Evolutionary conservation across 2,888 invertebrate species (phyloP).

Genomic region (Melolontha melolontha): DNA sequence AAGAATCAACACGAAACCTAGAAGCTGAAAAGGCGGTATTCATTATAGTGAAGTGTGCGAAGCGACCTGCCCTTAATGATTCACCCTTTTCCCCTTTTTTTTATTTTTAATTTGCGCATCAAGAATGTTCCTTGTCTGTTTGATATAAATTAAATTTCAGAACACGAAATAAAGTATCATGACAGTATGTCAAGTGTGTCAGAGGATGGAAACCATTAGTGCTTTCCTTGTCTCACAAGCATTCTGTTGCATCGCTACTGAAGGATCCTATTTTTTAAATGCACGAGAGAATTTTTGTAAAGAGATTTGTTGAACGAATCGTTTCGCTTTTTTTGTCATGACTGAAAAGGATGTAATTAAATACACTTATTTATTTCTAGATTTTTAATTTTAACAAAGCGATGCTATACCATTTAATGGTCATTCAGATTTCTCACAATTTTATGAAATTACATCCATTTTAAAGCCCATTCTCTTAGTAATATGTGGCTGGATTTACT

Average conservation of each 20-base stretch:
- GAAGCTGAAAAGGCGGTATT: slow-evolving; percentile 16
- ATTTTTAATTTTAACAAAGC: no score
- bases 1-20: slow-evolving; percentile 22
- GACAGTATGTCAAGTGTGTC: slow-evolving; percentile 29
- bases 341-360: no score
- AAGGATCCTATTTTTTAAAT: slow-evolving; percentile 25
- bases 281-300: slow-evolving; percentile 11
- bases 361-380: no score
- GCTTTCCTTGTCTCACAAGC: slow-evolving; percentile 16
- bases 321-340: not conserved
- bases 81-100: slow-evolving; percentile 29
- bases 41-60: slow-evolving; percentile 16
- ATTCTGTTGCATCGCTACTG: slow-evolving; percentile 7
- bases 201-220: slow-evolving; percentile 6
- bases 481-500: no score
- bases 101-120: slow-evolving; percentile 37
- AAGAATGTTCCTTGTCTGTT: slow-evolving; percentile 25
- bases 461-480: no score
- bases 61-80: slow-evolving; percentile 16
- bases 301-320: slow-evolving; percentile 18
- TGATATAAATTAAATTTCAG: slow-evolving; percentile 37
- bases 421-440: no score
- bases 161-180: slow-evolving; percentile 31
- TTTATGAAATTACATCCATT: no score
- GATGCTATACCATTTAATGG: no score